Conservation (phyloP, 2,888 invertebrate genomes). For the Lochmaea capreae region DNA sequence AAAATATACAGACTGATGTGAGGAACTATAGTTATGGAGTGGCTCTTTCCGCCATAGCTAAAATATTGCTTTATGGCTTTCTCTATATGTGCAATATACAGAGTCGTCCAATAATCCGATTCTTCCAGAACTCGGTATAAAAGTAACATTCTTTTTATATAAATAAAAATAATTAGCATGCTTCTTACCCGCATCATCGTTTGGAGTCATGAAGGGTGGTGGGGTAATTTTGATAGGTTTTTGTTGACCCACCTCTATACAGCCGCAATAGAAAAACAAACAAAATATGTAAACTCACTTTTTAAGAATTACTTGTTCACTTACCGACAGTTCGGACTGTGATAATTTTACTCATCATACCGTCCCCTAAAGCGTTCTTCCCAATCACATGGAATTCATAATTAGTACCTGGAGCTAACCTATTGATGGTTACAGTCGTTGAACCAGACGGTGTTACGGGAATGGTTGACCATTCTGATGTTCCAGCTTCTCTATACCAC, state of each 20-base stretch:
- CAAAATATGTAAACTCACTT: neutral
- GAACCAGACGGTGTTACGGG: conserved; percentile 93
- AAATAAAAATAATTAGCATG: conserved; percentile 1
- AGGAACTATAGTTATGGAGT: too few species aligned
- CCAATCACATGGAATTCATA: conserved; percentile 98
- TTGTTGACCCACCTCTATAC: conserved; percentile 70
- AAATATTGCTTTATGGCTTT: too few species aligned
- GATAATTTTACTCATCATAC: conserved; percentile 94
- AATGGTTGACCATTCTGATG: conserved; percentile 92
- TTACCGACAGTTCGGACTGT: conserved; percentile 90
- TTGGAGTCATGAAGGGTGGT: conserved; percentile 73
- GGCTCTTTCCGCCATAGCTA: too few species aligned
- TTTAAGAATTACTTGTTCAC: conserved; percentile 50
- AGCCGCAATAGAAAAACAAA: conserved; percentile 39
- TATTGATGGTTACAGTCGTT: conserved; percentile 90
- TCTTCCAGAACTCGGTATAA: neutral
- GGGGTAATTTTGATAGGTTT: conserved; percentile 73
- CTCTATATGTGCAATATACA: too few species aligned
- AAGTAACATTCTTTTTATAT: neutral
- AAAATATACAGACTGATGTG: too few species aligned
- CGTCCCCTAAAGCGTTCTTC: conserved; percentile 93
- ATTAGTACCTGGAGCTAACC: conserved; percentile 87
- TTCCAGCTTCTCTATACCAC: conserved; percentile 91
- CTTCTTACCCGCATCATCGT: conserved; percentile 78
- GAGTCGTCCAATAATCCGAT: too few species aligned